These are phyloP conservation scores for Oconnorella tubifera DNA, from an alignment of 2,888 invertebrate genomes.

Conservation along the genomic window DNA sequence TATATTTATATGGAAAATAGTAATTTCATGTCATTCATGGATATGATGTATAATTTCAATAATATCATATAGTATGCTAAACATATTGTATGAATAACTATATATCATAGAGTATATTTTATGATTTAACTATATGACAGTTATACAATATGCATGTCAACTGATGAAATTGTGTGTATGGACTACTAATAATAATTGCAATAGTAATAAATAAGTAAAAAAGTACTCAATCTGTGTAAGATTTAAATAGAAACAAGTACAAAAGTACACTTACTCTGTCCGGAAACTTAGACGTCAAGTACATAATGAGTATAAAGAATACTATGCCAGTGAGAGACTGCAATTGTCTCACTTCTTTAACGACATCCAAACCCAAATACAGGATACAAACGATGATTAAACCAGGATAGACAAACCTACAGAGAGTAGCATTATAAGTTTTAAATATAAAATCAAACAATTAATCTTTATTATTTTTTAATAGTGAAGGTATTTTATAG, in stretches of 20 bases:
- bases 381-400: constrained; percentile 26
- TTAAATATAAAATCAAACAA: not conserved
- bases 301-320: constrained; percentile 29
- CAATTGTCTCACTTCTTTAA: constrained; percentile 31
- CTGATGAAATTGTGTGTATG: no score
- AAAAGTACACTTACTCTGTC: constrained; percentile 38
- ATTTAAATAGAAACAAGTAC: no score
- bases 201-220: no score
- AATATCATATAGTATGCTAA: no score
- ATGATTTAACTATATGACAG: no score
- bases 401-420: constrained; percentile 29
- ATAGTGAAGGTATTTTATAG: no score
- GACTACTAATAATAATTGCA: no score
- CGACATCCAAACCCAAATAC: constrained; percentile 28
- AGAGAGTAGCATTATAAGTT: not conserved
- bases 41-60: not conserved
- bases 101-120: no score
- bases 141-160: no score
- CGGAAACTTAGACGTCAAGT: constrained; percentile 35
- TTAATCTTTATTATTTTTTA: not conserved
- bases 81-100: no score
- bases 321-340: constrained; percentile 36
- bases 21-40: not conserved
- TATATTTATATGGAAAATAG: not conserved
- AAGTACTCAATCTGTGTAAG: no score